Percentiles rank a stretch among this genome's conserved stretches.
phyloP scores from a whole-genome alignment of 1,140 invertebrate species.

The Aphaenogaster floridana region DNA sequence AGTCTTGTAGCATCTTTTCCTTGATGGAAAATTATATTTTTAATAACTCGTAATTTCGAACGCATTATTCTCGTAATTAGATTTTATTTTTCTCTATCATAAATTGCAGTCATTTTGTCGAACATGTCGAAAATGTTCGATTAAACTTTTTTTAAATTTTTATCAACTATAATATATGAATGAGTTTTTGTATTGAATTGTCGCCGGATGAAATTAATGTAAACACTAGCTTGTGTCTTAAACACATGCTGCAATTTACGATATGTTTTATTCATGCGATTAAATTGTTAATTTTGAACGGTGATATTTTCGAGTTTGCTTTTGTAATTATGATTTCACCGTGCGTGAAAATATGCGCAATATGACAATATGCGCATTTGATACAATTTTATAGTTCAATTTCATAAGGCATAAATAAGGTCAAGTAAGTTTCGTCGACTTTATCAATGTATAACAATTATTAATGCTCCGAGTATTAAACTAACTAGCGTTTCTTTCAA shows the following conservation, averaged over 20 bases:
- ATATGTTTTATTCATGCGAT: conserved; percentile 36
- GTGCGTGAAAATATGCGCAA: background rate
- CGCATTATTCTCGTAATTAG: background rate
- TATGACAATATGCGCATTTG: background rate
- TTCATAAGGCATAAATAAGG: background rate
- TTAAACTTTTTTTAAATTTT: conserved; percentile 9
- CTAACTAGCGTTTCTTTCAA: no score
- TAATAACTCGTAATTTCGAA: background rate
- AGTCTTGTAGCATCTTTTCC: background rate
- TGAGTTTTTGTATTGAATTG: background rate
- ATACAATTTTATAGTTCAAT: conserved; percentile 4
- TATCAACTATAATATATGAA: background rate
- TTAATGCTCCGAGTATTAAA: background rate
- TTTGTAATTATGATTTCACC: conserved; percentile 1
- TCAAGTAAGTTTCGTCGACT: background rate
- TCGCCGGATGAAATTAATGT: background rate
- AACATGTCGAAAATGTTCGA: background rate
- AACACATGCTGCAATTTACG: background rate
- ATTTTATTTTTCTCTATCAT: background rate
- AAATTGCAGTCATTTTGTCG: background rate
- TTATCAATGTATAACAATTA: background rate
- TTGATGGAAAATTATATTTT: background rate
- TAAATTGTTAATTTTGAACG: conserved; percentile 36
- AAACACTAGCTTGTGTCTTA: background rate
- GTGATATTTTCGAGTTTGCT: conserved; percentile 21